Percentiles rank a stretch among this genome's conserved stretches.
Conservation (phyloP, 2,113 vertebrate genomes). For the Jaculus jaculus region DNA sequence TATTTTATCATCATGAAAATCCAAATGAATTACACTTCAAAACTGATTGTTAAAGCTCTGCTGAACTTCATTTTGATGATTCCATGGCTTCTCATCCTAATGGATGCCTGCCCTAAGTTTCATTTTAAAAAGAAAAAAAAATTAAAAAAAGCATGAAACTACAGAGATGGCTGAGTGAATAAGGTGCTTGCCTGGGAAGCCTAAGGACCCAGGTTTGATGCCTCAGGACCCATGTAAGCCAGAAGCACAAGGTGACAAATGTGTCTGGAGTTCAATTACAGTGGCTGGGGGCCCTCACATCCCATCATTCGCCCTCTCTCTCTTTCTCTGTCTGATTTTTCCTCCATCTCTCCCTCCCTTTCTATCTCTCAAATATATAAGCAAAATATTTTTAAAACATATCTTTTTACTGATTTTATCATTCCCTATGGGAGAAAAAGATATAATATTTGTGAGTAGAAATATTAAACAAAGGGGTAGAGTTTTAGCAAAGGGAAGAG, state of each 20-base stretch:
- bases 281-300: no score
- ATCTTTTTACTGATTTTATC: not conserved
- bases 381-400: not conserved
- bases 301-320: no score
- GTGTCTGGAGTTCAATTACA: no score
- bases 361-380: no score
- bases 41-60: not conserved
- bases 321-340: no score
- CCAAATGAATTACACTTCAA: not conserved
- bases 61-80: not conserved
- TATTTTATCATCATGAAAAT: not conserved
- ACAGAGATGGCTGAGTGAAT: no score
- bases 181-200: no score
- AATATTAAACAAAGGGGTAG: not conserved
- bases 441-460: no score
- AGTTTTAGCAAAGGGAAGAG: not conserved
- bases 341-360: no score
- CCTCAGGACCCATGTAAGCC: no score
- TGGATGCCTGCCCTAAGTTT: not conserved
- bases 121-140: not conserved
- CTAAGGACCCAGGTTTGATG: no score
- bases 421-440: not conserved
- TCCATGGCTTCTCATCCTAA: not conserved
- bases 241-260: no score
- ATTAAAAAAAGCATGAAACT: not conserved